Evolutionary conservation across 64 coral and sea anemone species (phyloP), one percentile per base, ranked within the genome.

Genomic region (Pocillopora damicornis): DNA sequence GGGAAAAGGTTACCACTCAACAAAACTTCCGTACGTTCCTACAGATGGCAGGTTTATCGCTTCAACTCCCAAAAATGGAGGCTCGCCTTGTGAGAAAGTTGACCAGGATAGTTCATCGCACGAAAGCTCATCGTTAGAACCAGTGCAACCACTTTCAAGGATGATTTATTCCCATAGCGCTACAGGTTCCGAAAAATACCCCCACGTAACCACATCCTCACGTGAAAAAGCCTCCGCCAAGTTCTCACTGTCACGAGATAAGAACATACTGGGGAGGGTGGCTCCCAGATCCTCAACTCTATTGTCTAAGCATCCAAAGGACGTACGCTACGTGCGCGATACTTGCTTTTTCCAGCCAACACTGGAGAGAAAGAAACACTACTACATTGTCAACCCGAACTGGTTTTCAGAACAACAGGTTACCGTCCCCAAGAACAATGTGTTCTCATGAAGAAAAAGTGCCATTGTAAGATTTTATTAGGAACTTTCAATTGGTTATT

Each of bases 381-480:
- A 89, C 37, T 89, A 69, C 20, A 34, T 89, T 22, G 42, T 83
- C 15, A 65, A 89, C 22, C 91, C 91, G 9, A 78, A 61, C 16
- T 93, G 91, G 91, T 89, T 85, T 51, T 89, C 87, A 37, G 91
- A 91, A 9, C 80, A 83, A 76, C 75, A 77, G 18, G 78, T 58
- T 1, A 61, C 15, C 9, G 86, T 91, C 16, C 66, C 74, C 26
- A 87, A 91, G 61, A 91, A 91, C 18, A 87, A 79, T 30, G 22
- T 86, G 59, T 91, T 91, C 69, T 87, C 76, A 67, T 91, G 61
- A 63, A 51, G 9, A n/a, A 15, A 63, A 23, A 1, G 57, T 22
- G 11, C 20, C n/a, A 23, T 23, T 8, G 25, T 71, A 45, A 45
- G 42, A 45, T 1, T 45, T 1, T 45, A 45, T 6, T 45, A 2